Base-by-base conservation (phyloP, 2,888 invertebrate species). In the Drosophila setosimentum region DNA sequence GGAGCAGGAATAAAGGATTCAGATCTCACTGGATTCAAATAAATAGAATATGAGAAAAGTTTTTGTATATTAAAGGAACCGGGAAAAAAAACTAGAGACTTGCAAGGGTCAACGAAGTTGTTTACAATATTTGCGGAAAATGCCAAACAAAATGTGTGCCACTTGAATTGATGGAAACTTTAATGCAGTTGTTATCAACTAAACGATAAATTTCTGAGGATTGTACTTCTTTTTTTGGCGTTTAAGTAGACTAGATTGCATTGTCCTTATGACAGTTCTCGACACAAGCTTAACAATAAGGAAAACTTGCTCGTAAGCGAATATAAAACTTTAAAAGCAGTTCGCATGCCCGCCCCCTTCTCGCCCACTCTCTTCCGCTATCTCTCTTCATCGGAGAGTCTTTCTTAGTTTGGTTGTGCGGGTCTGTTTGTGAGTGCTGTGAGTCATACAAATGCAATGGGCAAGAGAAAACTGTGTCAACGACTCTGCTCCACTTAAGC, bases 401-500 rank as follows among this genome's bases (percentile, higher is more conserved):
- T 10, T 13, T 27, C 24, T 7, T 27, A n/a, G 45, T 45, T 45
- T 45, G 24, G 8, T 40, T 55, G 32, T 18, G 5, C 27, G 37
- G 57, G 49, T 78, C 63, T 75, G 80, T 64, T 71, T 53, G 57
- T 80, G 63, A 73, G 73, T 76, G 67, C 70, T 76, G 57, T 83
- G 76, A 85, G 80, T 83, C 83, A 82, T 82, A 68, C 50, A 67
- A 79, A 65, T 81, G 82, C 80, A 83, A 70, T 78, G 64, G 75
- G 27, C 58, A 58, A 65, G 68, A 62, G 66, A 83, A 84, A 89
- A 84, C 67, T 89, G 90, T 89, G 89, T 90, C 89, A 89, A 89
- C 84, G 89, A 89, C 87, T 89, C 87, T 90, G 89, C 90, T 89
- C 89, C 84, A 89, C 82, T 89, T 89, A 88, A 82, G 80, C 87